These are phyloP conservation scores for Drosophila robusta DNA, from an alignment of 2,888 invertebrate genomes.

Conservation along the genomic window DNA sequence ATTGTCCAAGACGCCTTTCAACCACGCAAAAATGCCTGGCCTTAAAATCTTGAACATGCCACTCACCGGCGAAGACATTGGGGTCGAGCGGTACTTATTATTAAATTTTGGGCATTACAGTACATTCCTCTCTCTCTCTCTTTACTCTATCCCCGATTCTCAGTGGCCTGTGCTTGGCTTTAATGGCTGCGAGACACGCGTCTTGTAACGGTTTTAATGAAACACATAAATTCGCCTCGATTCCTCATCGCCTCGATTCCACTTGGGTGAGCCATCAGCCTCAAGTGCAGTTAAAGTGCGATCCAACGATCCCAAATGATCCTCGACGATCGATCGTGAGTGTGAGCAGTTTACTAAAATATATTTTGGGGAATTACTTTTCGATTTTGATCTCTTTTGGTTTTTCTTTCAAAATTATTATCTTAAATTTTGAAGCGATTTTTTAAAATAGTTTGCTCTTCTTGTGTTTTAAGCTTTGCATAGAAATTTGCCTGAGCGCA, in stretches of 20 bases:
- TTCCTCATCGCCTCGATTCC: conserved; percentile 56
- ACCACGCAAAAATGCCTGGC: conserved; percentile 25
- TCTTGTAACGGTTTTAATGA: conserved; percentile 77
- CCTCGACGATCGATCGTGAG: conserved; percentile 46
- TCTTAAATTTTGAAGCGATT: conserved; percentile 34
- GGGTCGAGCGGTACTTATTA: conserved; percentile 55
- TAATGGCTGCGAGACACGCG: conserved; percentile 76
- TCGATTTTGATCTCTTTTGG: conserved; percentile 15
- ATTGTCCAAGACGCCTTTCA: conserved; percentile 61
- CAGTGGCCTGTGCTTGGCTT: conserved; percentile 29
- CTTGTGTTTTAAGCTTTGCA: conserved; percentile 27
- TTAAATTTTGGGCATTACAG: conserved; percentile 62
- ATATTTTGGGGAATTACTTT: conserved; percentile 28
- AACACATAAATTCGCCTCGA: conserved; percentile 71
- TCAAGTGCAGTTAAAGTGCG: conserved; percentile 44
- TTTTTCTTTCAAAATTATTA: conserved; percentile 23
- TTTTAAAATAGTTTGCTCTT: conserved; percentile 36
- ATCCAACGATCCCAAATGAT: conserved; percentile 19
- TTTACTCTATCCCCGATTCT: conserved; percentile 2
- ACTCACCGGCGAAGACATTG: conserved; percentile 29
- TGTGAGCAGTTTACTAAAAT: conserved; percentile 63
- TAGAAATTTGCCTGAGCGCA: conserved; percentile 27
- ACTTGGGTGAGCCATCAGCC: conserved; percentile 65
- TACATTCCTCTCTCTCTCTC: conserved; percentile 22
- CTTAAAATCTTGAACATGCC: conserved; percentile 52